phyloP scores from a whole-genome alignment of 2,797 vertebrate genomes.

The Neosilurus hyrtlii region DNA sequence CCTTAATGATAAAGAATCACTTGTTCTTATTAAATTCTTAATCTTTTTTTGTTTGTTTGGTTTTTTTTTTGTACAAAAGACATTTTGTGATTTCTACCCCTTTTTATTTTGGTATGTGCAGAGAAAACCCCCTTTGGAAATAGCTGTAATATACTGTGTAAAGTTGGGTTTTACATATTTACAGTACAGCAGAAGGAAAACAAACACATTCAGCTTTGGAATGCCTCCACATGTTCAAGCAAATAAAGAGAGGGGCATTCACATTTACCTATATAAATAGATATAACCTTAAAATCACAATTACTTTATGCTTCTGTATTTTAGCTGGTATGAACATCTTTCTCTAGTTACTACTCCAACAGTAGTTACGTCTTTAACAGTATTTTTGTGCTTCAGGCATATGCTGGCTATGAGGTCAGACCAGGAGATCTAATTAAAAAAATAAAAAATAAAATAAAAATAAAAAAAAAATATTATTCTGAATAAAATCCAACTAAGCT shows the following conservation, averaged over 20 bases:
- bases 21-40: background rate
- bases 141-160: constrained; percentile 13
- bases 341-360: background rate
- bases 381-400: constrained; percentile 25
- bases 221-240: background rate
- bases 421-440: constrained; percentile 5
- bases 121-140: constrained; percentile 27
- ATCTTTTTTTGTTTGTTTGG: background rate
- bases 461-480: background rate
- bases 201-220: background rate
- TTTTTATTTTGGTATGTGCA: constrained; percentile 4
- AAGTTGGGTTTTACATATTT: background rate
- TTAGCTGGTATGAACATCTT: background rate
- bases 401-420: constrained; percentile 29
- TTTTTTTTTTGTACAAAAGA: constrained; percentile 2
- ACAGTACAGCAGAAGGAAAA: background rate
- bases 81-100: background rate
- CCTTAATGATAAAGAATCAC: background rate
- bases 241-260: background rate
- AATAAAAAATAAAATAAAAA: background rate
- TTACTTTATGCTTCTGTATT: background rate
- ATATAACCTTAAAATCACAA: background rate
- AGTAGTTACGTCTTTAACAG: background rate
- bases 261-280: constrained; percentile 10
- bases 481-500: background rate